Base-by-base conservation (phyloP, 53 echinoderm and acorn worm species). In the Echinarachnius parma region DNA sequence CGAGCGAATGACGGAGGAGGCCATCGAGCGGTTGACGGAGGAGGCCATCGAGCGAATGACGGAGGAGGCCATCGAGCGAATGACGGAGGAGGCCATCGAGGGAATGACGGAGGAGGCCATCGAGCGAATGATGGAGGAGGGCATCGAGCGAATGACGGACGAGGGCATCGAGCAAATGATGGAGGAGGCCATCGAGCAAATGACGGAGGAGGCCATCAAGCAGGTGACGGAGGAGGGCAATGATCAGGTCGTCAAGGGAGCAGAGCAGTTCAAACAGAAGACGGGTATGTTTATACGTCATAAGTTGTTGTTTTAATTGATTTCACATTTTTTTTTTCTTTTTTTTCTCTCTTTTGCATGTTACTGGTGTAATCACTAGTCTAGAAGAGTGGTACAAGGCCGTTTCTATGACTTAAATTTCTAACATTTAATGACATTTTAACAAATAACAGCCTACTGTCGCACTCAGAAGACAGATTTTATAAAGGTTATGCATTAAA, bases 221-320 rank as follows among this genome's bases (percentile, higher is more conserved):
- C 53, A 21, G 20, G 2, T 52, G 53, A 52, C 53, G 53, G 53
- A 52, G 53, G 56, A 27, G 56, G 56, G 28, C 56, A 56, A 54
- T 54, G 55, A 54, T 54, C 55, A 54, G 55, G 55, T 54, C 25
- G 55, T 54, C 55, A 54, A 54, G 55, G 55, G 55, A 54, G 55
- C 22, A 54, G 55, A 54, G 55, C 55, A 54, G 55, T 54, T 54
- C 55, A 54, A 54, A 54, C 55, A 28, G 55, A 54, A 54, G 55
- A 25, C 55, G 26, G 55, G 55, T 54, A 54, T 54, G 55, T 54
- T 54, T 54, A 54, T 54, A 54, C 21, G 25, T 5, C 26, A 28
- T 54, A 21, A 3, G 55, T 54, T 54, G 55, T 54, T n/a, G n/a
- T n/a, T n/a, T n/a, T n/a, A n/a, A n/a, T n/a, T n/a, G n/a, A n/a